These are phyloP conservation scores for Eustalomyia histrio DNA, from an alignment of 2,888 invertebrate genomes.

Conservation along the genomic window DNA sequence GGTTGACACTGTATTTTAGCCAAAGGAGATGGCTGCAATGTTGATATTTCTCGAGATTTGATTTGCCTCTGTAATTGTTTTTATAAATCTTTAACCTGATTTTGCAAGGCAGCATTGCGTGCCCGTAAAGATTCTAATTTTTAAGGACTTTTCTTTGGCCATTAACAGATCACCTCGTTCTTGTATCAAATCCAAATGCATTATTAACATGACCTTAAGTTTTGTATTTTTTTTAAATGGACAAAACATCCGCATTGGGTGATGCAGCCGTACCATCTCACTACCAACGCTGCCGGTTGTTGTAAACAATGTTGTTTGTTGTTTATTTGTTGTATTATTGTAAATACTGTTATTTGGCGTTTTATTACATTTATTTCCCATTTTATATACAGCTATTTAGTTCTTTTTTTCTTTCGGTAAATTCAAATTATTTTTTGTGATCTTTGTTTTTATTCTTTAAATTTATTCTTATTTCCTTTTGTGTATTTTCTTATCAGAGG, in stretches of 20 bases:
- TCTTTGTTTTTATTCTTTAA: constrained; percentile 58
- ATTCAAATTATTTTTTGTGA: constrained; percentile 35
- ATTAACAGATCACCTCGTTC: constrained; percentile 92
- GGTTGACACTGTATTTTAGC: constrained; percentile 67
- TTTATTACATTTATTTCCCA: constrained; percentile 69
- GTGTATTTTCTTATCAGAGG: constrained; percentile 20
- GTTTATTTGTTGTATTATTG: constrained; percentile 67
- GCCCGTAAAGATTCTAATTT: constrained; percentile 87
- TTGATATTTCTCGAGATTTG: constrained; percentile 67
- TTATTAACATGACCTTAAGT: constrained; percentile 87
- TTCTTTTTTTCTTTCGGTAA: constrained; percentile 3
- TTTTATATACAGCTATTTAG: constrained; percentile 33
- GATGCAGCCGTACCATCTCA: constrained; percentile 61
- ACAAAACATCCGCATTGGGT: constrained; percentile 71
- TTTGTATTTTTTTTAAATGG: constrained; percentile 78
- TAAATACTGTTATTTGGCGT: constrained; percentile 68
- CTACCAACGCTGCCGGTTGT: constrained; percentile 57
- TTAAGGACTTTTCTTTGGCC: constrained; percentile 88
- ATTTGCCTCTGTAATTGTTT: constrained; percentile 68
- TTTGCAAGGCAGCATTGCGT: constrained; percentile 71
- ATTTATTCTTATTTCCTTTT: constrained; percentile 41
- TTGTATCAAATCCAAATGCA: constrained; percentile 93
- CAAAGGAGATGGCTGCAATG: constrained; percentile 67
- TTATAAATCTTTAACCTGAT: constrained; percentile 70
- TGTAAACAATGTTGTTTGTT: constrained; percentile 68